phyloP scores from a whole-genome alignment of 2,113 vertebrate species.

The Odontophorus gujanensis region DNA sequence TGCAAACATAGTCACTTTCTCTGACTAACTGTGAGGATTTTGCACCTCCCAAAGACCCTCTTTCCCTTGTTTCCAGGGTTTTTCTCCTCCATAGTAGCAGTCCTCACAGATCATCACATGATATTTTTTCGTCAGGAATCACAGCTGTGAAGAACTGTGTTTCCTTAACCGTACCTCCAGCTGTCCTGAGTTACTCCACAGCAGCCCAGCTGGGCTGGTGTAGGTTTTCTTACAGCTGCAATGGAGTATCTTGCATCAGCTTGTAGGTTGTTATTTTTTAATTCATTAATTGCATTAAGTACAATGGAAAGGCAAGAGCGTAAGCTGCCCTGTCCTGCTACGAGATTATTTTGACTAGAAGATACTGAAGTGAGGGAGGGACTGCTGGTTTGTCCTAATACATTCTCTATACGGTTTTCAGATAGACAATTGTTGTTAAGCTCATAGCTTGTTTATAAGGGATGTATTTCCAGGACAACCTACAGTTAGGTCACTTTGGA shows the following conservation, averaged over 20 bases:
- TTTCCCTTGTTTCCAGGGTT: conserved; percentile 23
- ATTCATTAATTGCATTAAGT: background rate
- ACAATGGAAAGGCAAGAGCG: background rate
- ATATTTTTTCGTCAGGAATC: conserved; percentile 19
- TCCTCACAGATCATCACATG: background rate
- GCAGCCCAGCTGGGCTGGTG: conserved; percentile 28
- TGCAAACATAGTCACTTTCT: conserved; percentile 2
- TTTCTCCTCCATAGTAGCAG: conserved; percentile 3
- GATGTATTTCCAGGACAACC: background rate
- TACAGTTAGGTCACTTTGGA: background rate
- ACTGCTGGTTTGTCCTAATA: background rate
- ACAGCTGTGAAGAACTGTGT: conserved; percentile 25
- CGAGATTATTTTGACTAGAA: background rate
- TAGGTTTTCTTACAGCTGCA: conserved; percentile 23
- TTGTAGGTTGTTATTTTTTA: background rate
- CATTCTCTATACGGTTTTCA: background rate
- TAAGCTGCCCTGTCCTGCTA: background rate
- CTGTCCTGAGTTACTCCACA: conserved; percentile 23
- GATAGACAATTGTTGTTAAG: background rate
- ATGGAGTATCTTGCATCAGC: background rate
- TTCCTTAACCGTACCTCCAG: conserved; percentile 31
- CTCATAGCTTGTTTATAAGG: background rate
- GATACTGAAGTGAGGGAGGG: background rate
- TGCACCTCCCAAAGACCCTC: conserved; percentile 36
- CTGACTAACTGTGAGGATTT: conserved; percentile 48